Evolutionary conservation across 37 sponge, comb jelly and placozoan genomes (phyloP).

Genomic region (Axinella damicornis): DNA sequence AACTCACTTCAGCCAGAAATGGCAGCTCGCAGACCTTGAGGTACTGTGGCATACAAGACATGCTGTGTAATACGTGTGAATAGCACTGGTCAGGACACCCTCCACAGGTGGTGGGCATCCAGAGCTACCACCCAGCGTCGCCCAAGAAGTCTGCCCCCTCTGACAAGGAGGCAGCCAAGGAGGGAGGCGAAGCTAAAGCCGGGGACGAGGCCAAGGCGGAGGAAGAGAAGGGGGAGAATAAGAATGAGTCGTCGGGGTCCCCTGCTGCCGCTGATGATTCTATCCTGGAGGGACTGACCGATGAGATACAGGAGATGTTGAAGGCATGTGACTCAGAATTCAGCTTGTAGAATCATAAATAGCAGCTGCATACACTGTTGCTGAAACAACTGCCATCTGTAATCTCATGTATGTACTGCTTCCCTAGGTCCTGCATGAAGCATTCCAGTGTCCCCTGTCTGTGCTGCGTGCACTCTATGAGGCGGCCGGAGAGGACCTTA

Average conservation of each 20-base stretch:
- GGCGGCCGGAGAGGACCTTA: conserved; percentile 50
- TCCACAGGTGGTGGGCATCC: conserved; percentile 42
- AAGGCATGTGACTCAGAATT: conserved; percentile 35
- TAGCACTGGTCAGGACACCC: too few relatives aligned
- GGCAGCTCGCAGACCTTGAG: conserved; percentile 73
- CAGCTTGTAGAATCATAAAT: neutral
- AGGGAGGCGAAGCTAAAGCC: conserved; percentile 9
- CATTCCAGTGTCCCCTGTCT: conserved; percentile 73
- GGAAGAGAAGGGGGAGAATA: conserved; percentile 11
- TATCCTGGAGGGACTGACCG: conserved; percentile 46
- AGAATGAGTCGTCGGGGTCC: conserved; percentile 5
- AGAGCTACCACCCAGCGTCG: conserved; percentile 22
- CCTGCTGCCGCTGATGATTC: neutral
- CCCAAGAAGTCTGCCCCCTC: neutral
- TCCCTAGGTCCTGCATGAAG: conserved; percentile 72
- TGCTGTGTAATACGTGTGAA: neutral
- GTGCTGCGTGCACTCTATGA: conserved; percentile 83
- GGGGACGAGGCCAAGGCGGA: conserved; percentile 38
- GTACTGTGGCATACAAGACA: conserved; percentile 18
- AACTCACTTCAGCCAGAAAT: conserved; percentile 62
- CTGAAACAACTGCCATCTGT: too few relatives aligned
- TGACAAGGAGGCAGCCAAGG: conserved; percentile 1
- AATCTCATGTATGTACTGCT: too few relatives aligned
- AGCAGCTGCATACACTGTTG: too few relatives aligned
- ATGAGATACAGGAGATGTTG: conserved; percentile 48